phyloP scores from a whole-genome alignment of 2,888 invertebrate species.

The Drosophila maculinotata region DNA sequence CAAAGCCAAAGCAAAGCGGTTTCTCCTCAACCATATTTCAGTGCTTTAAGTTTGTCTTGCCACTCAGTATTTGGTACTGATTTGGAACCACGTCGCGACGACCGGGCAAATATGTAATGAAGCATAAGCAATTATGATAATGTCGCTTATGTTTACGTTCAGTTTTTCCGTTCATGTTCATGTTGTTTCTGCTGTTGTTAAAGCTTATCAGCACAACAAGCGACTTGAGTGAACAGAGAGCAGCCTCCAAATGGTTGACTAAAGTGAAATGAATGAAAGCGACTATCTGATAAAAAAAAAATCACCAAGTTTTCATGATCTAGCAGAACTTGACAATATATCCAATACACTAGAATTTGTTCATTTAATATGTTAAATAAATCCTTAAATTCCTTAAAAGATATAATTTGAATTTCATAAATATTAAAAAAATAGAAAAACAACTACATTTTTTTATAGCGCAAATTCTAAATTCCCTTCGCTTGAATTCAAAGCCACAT shows the following conservation, averaged over 20 bases:
- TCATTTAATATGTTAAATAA: conserved; percentile 1
- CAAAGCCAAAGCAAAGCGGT: conserved; percentile 7
- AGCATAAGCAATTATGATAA: conserved; percentile 81
- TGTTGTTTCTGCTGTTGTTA: conserved; percentile 28
- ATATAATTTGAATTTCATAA: too few relatives aligned
- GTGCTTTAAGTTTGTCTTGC: too few relatives aligned
- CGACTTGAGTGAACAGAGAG: conserved; percentile 23
- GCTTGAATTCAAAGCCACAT: neutral
- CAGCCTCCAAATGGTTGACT: conserved; percentile 52
- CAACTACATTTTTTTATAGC: neutral
- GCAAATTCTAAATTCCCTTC: neutral
- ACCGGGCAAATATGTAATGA: conserved; percentile 74
- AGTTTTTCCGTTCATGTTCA: conserved; percentile 28
- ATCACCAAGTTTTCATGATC: conserved; percentile 22
- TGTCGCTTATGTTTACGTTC: conserved; percentile 68
- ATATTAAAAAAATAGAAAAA: neutral
- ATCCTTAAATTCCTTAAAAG: too few relatives aligned
- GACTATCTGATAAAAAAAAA: neutral
- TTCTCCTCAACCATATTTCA: neutral
- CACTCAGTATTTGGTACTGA: conserved; percentile 12
- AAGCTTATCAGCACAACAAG: conserved; percentile 59
- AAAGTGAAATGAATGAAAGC: conserved; percentile 13
- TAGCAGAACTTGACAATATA: neutral
- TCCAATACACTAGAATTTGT: too few relatives aligned
- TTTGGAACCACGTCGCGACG: conserved; percentile 10